phyloP scores from a whole-genome alignment of 2,888 invertebrate species.

The Erannis defoliaria region DNA sequence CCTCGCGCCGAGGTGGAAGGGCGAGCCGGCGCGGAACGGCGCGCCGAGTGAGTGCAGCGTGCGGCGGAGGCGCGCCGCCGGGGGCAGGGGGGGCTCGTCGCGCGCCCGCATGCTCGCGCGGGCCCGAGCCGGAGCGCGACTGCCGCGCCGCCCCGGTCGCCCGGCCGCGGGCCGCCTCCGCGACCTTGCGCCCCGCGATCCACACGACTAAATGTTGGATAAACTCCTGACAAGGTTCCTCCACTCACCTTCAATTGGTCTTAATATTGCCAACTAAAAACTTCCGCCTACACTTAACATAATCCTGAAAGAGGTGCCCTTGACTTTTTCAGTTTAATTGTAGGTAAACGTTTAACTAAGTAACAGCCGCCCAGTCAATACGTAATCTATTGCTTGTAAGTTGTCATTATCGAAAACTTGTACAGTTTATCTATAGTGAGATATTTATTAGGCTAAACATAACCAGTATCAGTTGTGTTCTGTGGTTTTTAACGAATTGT shows the following conservation, averaged over 20 bases:
- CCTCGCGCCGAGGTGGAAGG: constrained; percentile 82
- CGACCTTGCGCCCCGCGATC: constrained; percentile 47
- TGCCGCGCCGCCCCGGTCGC: constrained; percentile 56
- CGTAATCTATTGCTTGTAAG: constrained; percentile 35
- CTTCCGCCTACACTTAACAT: constrained; percentile 10
- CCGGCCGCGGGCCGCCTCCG: constrained; percentile 51
- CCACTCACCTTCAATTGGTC: constrained; percentile 36
- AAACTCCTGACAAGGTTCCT: constrained; percentile 63
- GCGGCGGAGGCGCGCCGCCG: constrained; percentile 72
- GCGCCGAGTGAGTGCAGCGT: constrained; percentile 81
- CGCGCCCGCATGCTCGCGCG: constrained; percentile 63
- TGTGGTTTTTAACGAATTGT: background rate
- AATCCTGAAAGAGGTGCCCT: background rate
- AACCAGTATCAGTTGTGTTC: background rate
- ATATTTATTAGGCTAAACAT: constrained; percentile 6
- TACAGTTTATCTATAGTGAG: constrained; percentile 15
- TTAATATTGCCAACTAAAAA: constrained; percentile 34
- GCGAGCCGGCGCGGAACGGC: constrained; percentile 83
- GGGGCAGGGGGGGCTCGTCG: constrained; percentile 66
- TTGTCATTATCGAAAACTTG: constrained; percentile 29
- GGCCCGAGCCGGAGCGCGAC: constrained; percentile 50
- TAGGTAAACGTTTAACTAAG: background rate
- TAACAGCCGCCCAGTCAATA: background rate
- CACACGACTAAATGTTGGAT: constrained; percentile 68
- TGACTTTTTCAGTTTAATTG: background rate